Evolutionary conservation across 2,113 vertebrate species (phyloP), one percentile per base, ranked within the genome.

Genomic region (Nyctereutes procyonoides): DNA sequence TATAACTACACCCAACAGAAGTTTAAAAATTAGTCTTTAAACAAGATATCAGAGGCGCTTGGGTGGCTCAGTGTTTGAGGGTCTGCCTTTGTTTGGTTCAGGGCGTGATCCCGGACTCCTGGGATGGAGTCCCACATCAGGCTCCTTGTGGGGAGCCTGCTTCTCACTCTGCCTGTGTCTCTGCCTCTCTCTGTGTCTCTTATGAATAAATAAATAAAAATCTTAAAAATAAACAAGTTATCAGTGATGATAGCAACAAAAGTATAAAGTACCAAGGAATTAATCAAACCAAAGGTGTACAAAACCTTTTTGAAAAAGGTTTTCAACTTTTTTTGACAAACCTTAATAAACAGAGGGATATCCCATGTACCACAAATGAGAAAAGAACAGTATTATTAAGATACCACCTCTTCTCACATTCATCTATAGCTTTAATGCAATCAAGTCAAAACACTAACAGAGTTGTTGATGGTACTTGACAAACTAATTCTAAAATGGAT

Each of bases 21-120:
- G 32, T 51, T 97, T 58, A 69, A 91, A 83, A 77, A 48, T 90
- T 16, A 60, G 20, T 60, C 55, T 90, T 93, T n/a, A 92, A 87
- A 43, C 12, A 93, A 87, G 60, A 62, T 73, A 28, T 63, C 62
- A 63, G 62, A 26, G 43, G 43, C 1, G 43, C 43, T 7, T 43
- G 43, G 43, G 43, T 43, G 43, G 43, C 43, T 43, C 43, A 43
- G 43, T 43, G 43, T 43, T 43, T 43, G 43, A 43, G 43, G 43
- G 7, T 43, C 43, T 43, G 6, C 43, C 43, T 43, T 43, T 43
- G 43, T 43, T 43, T 43, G 43, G 43, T 43, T 43, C 43, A 43
- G 43, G 43, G 43, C 7, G 1, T 43, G 43, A 43, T 43, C 43
- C 43, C 43, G 43, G 43, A 43, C 43, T 43, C 43, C 43, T 43